Percentiles rank a stretch among this genome's conserved stretches.
Conservation (phyloP, 2,113 vertebrate species). For the Pampusana beccarii region DNA sequence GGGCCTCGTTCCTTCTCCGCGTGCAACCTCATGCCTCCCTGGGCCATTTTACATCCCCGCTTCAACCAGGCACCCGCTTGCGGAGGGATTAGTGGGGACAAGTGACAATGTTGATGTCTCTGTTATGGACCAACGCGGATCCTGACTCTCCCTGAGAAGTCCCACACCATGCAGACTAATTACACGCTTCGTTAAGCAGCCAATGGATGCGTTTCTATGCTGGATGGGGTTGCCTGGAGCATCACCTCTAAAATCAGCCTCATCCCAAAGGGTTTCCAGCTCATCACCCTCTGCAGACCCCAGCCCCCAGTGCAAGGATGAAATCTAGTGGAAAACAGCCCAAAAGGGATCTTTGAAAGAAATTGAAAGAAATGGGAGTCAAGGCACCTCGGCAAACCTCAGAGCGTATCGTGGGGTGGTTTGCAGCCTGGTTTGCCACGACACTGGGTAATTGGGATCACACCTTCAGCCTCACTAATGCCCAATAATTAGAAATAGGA, state of each 20-base stretch:
- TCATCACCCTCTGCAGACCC: neutral
- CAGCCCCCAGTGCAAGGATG: rapidly evolving
- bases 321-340: neutral
- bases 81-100: neutral
- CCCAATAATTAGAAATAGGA: neutral
- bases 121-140: neutral
- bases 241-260: neutral
- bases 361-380: neutral
- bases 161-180: neutral
- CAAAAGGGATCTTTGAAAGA: neutral
- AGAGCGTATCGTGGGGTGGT: neutral
- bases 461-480: neutral
- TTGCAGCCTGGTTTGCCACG: neutral
- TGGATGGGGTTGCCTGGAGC: neutral
- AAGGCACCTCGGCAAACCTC: neutral
- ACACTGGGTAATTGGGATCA: neutral
- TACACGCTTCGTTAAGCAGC: neutral
- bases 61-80: neutral
- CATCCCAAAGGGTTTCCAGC: neutral
- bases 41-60: neutral
- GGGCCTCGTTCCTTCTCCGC: rapidly evolving
- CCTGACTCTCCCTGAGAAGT: neutral
- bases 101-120: neutral
- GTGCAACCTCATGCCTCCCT: neutral
- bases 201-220: neutral